Evolutionary conservation across 1,140 invertebrate genomes (phyloP), one percentile per base, ranked within the genome.

Genomic region (Saccostrea echinata): DNA sequence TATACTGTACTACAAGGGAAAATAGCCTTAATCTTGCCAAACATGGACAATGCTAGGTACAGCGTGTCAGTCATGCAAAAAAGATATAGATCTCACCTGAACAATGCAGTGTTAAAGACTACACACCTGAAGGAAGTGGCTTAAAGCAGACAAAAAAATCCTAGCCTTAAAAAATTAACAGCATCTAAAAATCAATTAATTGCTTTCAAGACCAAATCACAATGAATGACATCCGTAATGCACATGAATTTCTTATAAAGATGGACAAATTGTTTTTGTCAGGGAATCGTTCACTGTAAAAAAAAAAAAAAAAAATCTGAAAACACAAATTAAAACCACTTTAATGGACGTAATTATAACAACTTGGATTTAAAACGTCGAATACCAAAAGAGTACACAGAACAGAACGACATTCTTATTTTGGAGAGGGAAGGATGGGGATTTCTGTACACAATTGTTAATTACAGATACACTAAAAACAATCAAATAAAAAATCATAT

Each of bases 261-360:
- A 76, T 30, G 68, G 11, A 76, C 30, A 76, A 76, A 76, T 30
- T 76, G 68, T 33, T 76, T 76, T 27, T 27, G 30, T 76, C 68
- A 76, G 24, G 68, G 27, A 76, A 76, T 27, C 11, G 30, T 11
- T 76, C 68, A 33, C 8, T 30, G 0, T 12, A 33, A 27, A 3
- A 61, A 61, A 6, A 21, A n/a, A 61, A 57, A 0, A 61, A 13
- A 43, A 4, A 43, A 43, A 64, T 24, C 16, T 64, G 57, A 64
- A 64, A 64, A 21, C 16, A 76, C 68, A 76, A 18, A 27, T 11
- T 30, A 76, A 76, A 27, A 11, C 68, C 16, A 12, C 27, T 27
- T 76, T 30, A 33, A 76, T 76, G 27, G n/a, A 30, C n/a, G 12
- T 12, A n/a, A 3, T 30, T 61, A 0, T 57, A 12, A 57, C 43